Conservation (phyloP, 2,113 vertebrate species). For the Cyprinodon variegatus region DNA sequence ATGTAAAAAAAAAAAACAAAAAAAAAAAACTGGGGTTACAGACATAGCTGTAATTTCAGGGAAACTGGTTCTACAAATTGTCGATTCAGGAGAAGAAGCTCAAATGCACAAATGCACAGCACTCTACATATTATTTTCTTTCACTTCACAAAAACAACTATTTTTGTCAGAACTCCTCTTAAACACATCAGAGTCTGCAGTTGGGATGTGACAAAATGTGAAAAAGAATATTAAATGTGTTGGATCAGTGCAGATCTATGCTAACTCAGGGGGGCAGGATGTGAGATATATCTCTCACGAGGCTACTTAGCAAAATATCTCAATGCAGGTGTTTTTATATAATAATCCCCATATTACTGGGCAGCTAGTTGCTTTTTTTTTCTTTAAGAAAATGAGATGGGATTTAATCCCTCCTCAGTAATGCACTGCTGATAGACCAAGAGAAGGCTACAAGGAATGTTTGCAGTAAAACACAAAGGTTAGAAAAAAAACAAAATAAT, state of each 20-base stretch:
- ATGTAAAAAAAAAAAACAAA: no score
- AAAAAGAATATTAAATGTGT: background rate
- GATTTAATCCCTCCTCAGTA: conserved; percentile 2
- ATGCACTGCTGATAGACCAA: conserved; percentile 7
- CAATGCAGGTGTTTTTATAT: conserved; percentile 19
- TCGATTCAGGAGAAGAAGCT: no score
- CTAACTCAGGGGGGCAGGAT: background rate
- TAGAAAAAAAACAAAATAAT: conserved; percentile 14
- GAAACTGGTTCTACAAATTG: no score
- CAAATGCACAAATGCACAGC: no score
- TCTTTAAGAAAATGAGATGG: conserved; percentile 9
- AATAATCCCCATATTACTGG: conserved; percentile 8
- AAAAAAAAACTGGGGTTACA: no score
- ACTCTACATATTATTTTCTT: no score
- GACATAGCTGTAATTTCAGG: no score
- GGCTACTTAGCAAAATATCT: conserved; percentile 5
- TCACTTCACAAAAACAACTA: background rate
- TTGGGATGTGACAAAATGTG: background rate
- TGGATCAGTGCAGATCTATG: background rate
- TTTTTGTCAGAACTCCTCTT: background rate
- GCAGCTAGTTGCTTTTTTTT: background rate
- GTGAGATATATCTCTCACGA: background rate
- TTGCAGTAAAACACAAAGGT: conserved; percentile 38
- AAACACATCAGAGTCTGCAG: background rate
- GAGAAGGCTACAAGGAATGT: conserved; percentile 49